Percentiles rank a stretch among this genome's conserved stretches.
Conservation (phyloP, 2,113 vertebrate genomes). For the Callopanchax toddi region DNA sequence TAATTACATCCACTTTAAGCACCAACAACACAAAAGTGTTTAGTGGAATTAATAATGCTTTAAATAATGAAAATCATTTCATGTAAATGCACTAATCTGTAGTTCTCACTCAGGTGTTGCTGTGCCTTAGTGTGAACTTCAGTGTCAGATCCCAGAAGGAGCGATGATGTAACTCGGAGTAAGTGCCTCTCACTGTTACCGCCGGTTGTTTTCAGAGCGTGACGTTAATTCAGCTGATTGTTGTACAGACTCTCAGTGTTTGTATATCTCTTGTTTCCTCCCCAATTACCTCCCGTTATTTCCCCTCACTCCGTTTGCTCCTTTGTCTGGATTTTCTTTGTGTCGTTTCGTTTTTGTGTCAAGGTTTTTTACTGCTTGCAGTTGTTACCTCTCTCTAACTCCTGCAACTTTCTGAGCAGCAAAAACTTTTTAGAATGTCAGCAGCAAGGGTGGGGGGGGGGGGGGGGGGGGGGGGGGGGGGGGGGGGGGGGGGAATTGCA, state of each 20-base stretch:
- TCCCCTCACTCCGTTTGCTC: slow-evolving; percentile 17
- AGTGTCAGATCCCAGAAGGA: slow-evolving; percentile 30
- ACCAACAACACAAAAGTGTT: not conserved
- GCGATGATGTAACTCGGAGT: slow-evolving; percentile 52
- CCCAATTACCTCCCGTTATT: slow-evolving; percentile 44
- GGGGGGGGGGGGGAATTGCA: slow-evolving; percentile 25
- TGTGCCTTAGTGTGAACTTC: slow-evolving; percentile 22
- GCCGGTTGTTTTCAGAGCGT: slow-evolving; percentile 36
- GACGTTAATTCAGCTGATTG: slow-evolving; percentile 40
- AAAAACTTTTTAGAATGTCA: slow-evolving; percentile 33
- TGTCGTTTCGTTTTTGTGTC: slow-evolving; percentile 12
- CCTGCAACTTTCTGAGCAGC: slow-evolving; percentile 23
- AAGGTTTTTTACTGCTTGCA: slow-evolving; percentile 30
- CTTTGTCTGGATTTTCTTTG: slow-evolving; percentile 16
- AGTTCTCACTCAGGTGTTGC: slow-evolving; percentile 20
- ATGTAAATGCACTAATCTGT: slow-evolving; percentile 37
- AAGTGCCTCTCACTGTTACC: slow-evolving; percentile 47
- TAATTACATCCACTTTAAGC: not conserved
- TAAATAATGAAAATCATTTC: slow-evolving; percentile 31
- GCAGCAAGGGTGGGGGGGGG: too few relatives aligned
- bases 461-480: too few relatives aligned
- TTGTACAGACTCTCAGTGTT: slow-evolving; percentile 28
- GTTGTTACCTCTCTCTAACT: slow-evolving; percentile 27
- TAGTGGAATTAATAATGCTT: slow-evolving; percentile 13
- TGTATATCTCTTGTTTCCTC: slow-evolving; percentile 25